Percentiles rank a stretch among this genome's conserved stretches.
Evolutionary conservation across 2,797 vertebrate genomes (phyloP).

Genomic region (Phaenicophaeus curvirostris): DNA sequence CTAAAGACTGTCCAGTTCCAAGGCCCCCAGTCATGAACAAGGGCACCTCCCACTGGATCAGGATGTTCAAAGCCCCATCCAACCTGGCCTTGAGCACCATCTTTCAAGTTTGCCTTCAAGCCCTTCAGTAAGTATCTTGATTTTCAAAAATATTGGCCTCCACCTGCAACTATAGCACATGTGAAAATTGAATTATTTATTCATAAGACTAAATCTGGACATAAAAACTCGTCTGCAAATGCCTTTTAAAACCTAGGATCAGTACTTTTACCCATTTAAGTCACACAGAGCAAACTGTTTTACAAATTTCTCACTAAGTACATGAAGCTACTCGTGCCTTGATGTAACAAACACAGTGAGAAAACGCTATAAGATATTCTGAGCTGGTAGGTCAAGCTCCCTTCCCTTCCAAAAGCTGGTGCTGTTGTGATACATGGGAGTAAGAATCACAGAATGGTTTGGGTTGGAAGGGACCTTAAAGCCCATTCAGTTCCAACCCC

Average conservation of each 20-base stretch:
- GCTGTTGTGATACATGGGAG: not conserved
- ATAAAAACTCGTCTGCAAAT: not conserved
- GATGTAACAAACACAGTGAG: not conserved
- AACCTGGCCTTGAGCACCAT: no score
- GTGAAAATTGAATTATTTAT: not conserved
- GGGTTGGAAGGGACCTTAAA: no score
- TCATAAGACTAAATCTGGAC: not conserved
- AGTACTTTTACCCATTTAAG: not conserved
- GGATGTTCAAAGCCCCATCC: no score
- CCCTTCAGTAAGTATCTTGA: not conserved
- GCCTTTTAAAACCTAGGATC: not conserved
- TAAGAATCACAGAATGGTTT: not conserved
- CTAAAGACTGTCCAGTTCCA: no score
- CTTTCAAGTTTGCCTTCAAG: not conserved
- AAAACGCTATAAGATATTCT: not conserved
- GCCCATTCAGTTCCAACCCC: no score
- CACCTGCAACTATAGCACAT: not conserved
- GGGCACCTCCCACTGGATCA: no score
- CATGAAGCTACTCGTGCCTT: not conserved
- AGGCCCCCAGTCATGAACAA: no score
- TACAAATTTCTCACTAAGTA: not conserved
- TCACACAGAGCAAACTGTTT: not conserved
- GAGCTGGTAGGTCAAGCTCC: not conserved
- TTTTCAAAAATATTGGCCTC: not conserved
- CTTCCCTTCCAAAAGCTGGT: not conserved